These are phyloP conservation scores for Asarcornis scutulata DNA, from an alignment of 2,113 vertebrate species.

Conservation along the genomic window DNA sequence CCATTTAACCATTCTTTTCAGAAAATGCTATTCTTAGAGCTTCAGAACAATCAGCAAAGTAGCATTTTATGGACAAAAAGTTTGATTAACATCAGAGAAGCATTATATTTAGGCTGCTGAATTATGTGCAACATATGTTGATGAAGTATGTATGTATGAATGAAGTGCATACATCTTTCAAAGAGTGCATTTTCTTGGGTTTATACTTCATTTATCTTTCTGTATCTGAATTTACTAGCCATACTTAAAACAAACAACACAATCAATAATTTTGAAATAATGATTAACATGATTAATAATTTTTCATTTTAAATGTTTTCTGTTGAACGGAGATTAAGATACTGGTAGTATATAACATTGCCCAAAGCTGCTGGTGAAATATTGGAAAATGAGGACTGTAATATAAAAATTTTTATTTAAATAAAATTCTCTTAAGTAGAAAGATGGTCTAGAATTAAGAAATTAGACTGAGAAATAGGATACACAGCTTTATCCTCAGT, in stretches of 20 bases:
- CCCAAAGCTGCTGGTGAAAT: not conserved
- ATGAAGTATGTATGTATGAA: not conserved
- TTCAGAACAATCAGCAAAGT: not conserved
- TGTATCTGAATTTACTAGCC: not conserved
- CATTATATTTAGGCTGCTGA: not conserved
- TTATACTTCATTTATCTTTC: not conserved
- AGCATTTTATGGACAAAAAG: not conserved
- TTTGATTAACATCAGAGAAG: not conserved
- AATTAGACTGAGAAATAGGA: not conserved
- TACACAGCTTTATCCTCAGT: not conserved
- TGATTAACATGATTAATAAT: not conserved
- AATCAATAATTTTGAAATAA: not conserved
- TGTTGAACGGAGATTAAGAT: not conserved
- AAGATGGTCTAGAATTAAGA: not conserved
- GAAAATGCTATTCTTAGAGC: not conserved
- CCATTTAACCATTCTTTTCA: not conserved
- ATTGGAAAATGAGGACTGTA: not conserved
- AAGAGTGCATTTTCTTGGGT: not conserved
- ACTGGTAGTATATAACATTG: not conserved
- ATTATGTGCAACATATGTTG: not conserved
- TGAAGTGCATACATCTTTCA: not conserved
- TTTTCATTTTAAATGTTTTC: not conserved
- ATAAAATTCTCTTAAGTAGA: not conserved
- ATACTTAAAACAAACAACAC: not conserved
- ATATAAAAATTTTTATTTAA: not conserved